Evolutionary conservation across 1,140 invertebrate genomes (phyloP).

Genomic region (Batillaria attramentaria): DNA sequence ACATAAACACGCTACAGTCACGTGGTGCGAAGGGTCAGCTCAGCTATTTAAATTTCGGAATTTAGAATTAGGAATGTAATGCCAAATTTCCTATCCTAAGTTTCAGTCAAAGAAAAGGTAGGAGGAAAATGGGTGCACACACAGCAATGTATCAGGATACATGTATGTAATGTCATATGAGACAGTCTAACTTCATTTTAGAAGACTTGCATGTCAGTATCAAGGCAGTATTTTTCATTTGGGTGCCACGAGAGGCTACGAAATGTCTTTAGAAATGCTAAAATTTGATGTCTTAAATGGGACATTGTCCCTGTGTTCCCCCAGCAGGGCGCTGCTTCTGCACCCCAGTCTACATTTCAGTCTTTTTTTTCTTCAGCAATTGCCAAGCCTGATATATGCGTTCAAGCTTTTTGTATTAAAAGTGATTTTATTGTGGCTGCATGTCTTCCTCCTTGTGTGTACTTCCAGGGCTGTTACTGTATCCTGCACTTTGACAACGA

Average conservation of each 20-base stretch:
- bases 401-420: neutral
- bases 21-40: too few relatives aligned
- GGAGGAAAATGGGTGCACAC: too few relatives aligned
- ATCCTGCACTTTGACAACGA: constrained; percentile 22
- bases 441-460: neutral
- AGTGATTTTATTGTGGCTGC: neutral
- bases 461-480: constrained; percentile 21
- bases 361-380: neutral
- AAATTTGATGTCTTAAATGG: neutral
- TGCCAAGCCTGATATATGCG: neutral
- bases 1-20: neutral
- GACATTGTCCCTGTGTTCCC: neutral
- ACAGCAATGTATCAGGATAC: neutral
- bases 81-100: neutral
- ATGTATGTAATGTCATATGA: neutral
- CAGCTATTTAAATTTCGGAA: too few relatives aligned
- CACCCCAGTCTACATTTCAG: neutral
- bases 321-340: neutral
- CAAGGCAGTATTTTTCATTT: too few relatives aligned
- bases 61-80: neutral
- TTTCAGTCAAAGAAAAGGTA: too few relatives aligned
- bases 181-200: too few relatives aligned
- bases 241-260: too few relatives aligned
- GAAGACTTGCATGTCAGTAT: too few relatives aligned
- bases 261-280: too few relatives aligned